phyloP scores from a whole-genome alignment of 37 sponge, comb jelly and placozoan genomes.

The Mnemiopsis leidyi region DNA sequence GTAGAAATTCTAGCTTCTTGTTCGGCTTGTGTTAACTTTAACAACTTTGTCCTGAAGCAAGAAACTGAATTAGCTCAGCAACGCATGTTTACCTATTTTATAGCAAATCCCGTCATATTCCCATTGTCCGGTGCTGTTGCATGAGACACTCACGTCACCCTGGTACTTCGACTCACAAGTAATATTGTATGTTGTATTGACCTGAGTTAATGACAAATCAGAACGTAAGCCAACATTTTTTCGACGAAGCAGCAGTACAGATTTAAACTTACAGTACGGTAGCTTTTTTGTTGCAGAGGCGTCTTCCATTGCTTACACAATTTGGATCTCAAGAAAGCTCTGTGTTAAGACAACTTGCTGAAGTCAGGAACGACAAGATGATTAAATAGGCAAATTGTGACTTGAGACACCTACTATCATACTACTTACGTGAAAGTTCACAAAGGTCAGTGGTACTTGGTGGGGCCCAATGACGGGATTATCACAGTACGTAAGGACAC shows the following conservation, averaged over 20 bases:
- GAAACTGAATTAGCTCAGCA: too few relatives aligned
- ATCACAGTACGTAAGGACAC: neutral
- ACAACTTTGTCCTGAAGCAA: too few relatives aligned
- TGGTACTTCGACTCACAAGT: neutral
- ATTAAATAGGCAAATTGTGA: neutral
- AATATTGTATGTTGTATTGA: neutral
- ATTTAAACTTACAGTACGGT: too few relatives aligned
- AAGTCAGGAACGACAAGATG: too few relatives aligned
- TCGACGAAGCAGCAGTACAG: too few relatives aligned
- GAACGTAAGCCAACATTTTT: too few relatives aligned
- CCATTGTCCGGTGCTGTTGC: conserved; percentile 14
- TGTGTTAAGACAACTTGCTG: too few relatives aligned
- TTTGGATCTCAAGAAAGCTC: too few relatives aligned
- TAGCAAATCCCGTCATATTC: neutral
- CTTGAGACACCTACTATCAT: neutral
- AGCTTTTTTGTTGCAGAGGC: too few relatives aligned
- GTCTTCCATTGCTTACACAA: too few relatives aligned
- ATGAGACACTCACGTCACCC: neutral
- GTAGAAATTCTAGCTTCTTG: neutral
- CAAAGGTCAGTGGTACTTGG: neutral
- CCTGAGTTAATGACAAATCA: neutral
- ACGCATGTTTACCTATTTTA: neutral
- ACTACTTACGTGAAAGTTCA: neutral
- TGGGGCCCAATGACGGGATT: neutral
- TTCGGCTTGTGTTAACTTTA: too few relatives aligned